These are phyloP conservation scores for Tipula confusa DNA, from an alignment of 2,888 invertebrate genomes.

Conservation along the genomic window DNA sequence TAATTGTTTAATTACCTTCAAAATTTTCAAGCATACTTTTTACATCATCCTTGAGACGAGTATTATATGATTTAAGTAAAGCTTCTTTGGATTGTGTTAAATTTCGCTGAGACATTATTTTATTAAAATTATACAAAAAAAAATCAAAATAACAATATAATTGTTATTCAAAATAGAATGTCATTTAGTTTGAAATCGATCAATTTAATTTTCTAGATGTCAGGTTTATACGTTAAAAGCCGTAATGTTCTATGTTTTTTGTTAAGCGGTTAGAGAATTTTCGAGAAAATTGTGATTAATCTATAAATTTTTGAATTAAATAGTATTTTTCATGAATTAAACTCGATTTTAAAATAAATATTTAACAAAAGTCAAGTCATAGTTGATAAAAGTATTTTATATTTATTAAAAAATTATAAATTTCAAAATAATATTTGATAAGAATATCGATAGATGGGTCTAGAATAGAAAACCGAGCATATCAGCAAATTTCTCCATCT, in stretches of 20 bases:
- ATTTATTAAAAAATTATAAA: not conserved
- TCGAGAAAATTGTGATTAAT: not conserved
- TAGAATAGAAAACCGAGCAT: not conserved
- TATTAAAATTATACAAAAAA: constrained; percentile 36
- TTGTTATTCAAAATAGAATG: not conserved
- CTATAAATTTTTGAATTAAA: not conserved
- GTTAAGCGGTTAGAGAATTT: not conserved
- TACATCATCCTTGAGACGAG: constrained; percentile 91
- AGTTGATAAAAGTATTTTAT: not conserved
- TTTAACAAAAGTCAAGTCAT: not conserved
- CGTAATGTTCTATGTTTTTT: not conserved
- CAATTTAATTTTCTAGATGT: not conserved
- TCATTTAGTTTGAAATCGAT: not conserved
- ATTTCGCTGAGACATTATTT: constrained; percentile 50
- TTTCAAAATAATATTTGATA: not conserved
- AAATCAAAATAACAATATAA: not conserved
- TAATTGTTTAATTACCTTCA: constrained; percentile 81
- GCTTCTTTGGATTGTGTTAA: constrained; percentile 93
- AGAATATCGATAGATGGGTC: not conserved
- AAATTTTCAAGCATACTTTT: constrained; percentile 97
- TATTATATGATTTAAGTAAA: constrained; percentile 88
- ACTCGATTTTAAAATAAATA: not conserved
- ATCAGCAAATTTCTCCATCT: not conserved
- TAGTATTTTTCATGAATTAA: not conserved
- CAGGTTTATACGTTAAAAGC: not conserved